Base-by-base conservation (phyloP, 2,888 invertebrate genomes). In the Calliopum simillimum region DNA sequence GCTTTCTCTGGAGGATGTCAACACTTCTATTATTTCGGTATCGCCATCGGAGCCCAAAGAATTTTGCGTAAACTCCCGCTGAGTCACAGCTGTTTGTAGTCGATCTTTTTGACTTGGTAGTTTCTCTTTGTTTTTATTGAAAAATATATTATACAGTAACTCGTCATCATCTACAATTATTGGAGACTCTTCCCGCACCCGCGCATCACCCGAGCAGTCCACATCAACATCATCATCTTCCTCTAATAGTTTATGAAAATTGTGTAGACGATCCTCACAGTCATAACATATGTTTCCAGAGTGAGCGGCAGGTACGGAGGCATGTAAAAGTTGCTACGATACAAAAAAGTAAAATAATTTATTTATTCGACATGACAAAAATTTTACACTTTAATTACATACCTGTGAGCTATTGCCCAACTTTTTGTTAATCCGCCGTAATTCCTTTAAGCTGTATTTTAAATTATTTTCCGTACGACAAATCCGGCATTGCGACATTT, bases 111-210 rank as follows among this genome's bases (percentile, higher is more conserved):
- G 46, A 14, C 53, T 6, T 70, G 16, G 13, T n/a, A 47, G 69
- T 11, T n/a, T 3, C 3, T n/a, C 14, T 47, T 41, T 47, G 71
- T 68, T 33, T 59, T 68, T 68, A 4, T 62, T 51, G 47, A 68
- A 68, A 59, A 68, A 71, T 41, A 68, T 19, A 46, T 71, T 68
- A 11, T 76, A 77, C 4, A 78, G 51, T 68, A 77, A 68, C 44
- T 76, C 77, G 68, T 78, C 76, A 49, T 78, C 77, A 51, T 78
- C 77, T 4, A 78, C 76, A 68, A 78, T 78, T 14, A 78, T 71
- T 11, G 75, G 75, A 1, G 75, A 69, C 11, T 76, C 75, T 25
- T 74, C 68, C 8, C 68, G 62, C 5, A n/a, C 19, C 25, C n/a
- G n/a, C 25, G 19, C 43, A 41, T 12, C 61, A 14, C 14, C 14